Evolutionary conservation across 2,797 vertebrate species (phyloP).

Genomic region (Acanthis flammea): DNA sequence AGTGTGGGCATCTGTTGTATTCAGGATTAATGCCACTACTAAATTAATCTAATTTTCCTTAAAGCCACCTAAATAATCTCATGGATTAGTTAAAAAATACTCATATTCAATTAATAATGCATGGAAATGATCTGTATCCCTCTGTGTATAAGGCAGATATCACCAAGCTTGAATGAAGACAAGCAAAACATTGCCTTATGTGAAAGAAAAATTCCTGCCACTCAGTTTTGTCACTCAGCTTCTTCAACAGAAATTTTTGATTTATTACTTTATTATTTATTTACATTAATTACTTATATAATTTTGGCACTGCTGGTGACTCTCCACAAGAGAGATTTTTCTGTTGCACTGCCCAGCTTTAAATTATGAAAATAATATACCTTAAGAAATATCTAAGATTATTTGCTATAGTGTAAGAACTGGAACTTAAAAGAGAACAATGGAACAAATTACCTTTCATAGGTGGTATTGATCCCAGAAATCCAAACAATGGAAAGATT

Average conservation of each 20-base stretch:
- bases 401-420: not conserved
- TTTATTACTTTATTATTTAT: too few species aligned
- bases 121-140: not conserved
- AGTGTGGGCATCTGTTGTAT: not conserved
- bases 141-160: not conserved
- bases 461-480: not conserved
- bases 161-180: not conserved
- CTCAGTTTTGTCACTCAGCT: not conserved
- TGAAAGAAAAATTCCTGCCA: not conserved
- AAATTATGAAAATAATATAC: not conserved
- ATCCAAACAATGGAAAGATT: not conserved
- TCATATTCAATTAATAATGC: not conserved
- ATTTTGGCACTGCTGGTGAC: not conserved
- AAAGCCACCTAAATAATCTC: rapidly evolving
- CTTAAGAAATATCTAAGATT: not conserved
- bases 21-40: not conserved
- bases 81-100: not conserved
- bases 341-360: not conserved
- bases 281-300: not conserved
- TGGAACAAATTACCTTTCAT: not conserved
- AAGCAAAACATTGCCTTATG: not conserved
- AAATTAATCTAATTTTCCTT: not conserved
- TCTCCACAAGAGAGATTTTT: not conserved
- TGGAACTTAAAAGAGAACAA: not conserved
- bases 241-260: not conserved